Evolutionary conservation across 92 coral and sea anemone genomes (phyloP), one percentile per base, ranked within the genome.

Genomic region (Siderastrea radians): DNA sequence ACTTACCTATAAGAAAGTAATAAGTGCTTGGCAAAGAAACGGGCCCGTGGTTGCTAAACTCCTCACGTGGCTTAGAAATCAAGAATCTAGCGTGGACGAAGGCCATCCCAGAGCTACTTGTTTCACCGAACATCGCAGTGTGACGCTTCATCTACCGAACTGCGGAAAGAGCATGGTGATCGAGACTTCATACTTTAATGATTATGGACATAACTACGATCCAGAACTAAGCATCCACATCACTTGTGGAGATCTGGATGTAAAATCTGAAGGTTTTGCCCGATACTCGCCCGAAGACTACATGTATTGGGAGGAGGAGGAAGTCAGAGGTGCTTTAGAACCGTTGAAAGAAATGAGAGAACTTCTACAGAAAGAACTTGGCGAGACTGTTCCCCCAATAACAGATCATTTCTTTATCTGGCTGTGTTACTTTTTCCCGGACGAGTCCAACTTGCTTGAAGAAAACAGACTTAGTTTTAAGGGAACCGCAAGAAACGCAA

Each of bases 21-120:
- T 92, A 1, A 72, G 80, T 51, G 86, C 84, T 1, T 93, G 96
- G 96, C 65, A 81, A 49, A 80, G 51, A 5, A 87, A 68, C 76
- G 96, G 96, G 19, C 96, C 96, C 0, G 96, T 93, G 70, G 93
- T 89, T 76, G 94, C 96, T 46, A 91, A 90, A 81, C 81, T 93
- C 51, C 85, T 93, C 46, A 87, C 93, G 14, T 93, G 96, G 94
- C 85, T 87, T 8, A 77, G 81, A 77, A 85, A 69, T 78, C 79
- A 19, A 59, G 87, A 74, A 44, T 45, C 70, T 45, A 63, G 79
- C 12, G 17, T n/a, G 17, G 82, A 78, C 17, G 65, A 43, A 9
- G 87, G 86, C 43, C 88, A 77, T 55, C 92, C 88, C 0, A 26
- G 83, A 68, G 88, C 84, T 1, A 82, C 92, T 4, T 88, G 88